Evolutionary conservation across 2,888 invertebrate species (phyloP), one percentile per base, ranked within the genome.

Genomic region (Drosophila tanythrix): DNA sequence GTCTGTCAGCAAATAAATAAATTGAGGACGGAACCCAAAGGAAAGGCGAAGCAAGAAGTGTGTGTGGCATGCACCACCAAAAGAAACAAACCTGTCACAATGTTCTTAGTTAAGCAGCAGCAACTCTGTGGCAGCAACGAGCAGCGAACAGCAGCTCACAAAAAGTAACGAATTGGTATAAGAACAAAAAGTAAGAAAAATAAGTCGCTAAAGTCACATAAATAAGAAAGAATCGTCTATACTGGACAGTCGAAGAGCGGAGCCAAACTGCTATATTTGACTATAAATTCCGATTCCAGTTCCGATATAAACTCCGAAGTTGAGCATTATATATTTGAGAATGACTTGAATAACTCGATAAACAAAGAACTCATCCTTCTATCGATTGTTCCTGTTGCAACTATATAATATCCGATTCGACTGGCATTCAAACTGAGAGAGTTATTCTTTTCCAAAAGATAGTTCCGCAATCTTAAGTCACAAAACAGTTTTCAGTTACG

Each of bases 1-100:
- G 64, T 46, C 59, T 64, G 63, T 58, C 77, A 64, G 77, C 60
- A 72, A 67, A 78, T 81, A 77, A 67, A 81, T 81, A 78, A 62
- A 66, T 40, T 35, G 33, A 48, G 27, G 15, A 46, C 46, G 21
- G 29, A 29, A 15, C 31, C 21, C 38, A 21, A 36, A 51, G 43
- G 48, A 50, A 71, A 71, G 35, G 13, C 43, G 6, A 25, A 21
- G 43, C 43, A 43, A 43, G 21, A 21, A 43, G 36, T 60, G 58
- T 63, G 36, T 64, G 56, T 38, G 48, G 61, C 55, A 43, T 25
- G 52, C 33, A 51, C 4, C 51, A 7, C 3, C 36, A 33, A 33
- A 21, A 68, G 46, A 72, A 53, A 63, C 43, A 29, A 27, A 71
- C 52, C 31, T 48, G 53, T 38, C 74, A 77, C 77, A 71, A 36